Evolutionary conservation across 2,113 vertebrate species (phyloP), one percentile per base, ranked within the genome.

Genomic region (Tichodroma muraria): DNA sequence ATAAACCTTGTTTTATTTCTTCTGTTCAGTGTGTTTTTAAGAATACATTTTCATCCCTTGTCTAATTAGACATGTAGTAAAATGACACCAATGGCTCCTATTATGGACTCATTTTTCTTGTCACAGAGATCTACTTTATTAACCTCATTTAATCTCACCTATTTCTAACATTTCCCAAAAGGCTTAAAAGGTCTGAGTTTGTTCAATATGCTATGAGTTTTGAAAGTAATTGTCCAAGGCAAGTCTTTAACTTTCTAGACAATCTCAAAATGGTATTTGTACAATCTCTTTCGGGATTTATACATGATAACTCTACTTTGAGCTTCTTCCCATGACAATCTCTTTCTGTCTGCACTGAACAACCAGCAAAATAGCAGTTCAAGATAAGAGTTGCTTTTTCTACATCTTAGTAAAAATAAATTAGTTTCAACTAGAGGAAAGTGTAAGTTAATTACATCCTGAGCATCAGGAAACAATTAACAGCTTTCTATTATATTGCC

Each of bases 401-500:
- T 69, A 54, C 4, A 35, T 85, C 40, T 73, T 44, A 66, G 42
- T 78, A 88, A 93, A 93, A 80, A 72, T 56, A 66, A 85, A 82
- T 85, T 52, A 19, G 57, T 80, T 66, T 85, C 44, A 90, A 19
- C 38, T n/a, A 84, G 64, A 82, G 28, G 33, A 70, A 95, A 94
- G 40, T 66, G 14, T 68, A 93, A 93, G 52, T 75, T 93, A 96
- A 83, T 89, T 90, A 83, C 72, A 88, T 93, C 79, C 82, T 94
- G 52, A 95, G 47, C 59, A 73, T 52, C 71, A 85, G 89, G 89
- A 97, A 97, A 91, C 52, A 95, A 95, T 94, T 91, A 95, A 93
- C 85, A 93, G 68, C 76, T 95, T 91, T 89, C 71, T 92, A 59
- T 88, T 85, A 57, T 79, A 89, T 38, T 2, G 1, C 31, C 27